A percentile compares a stretch with the other conserved stretches of the same genome.
phyloP scores from a whole-genome alignment of 2,113 vertebrate genomes.

The Melanotaenia duboulayi region DNA sequence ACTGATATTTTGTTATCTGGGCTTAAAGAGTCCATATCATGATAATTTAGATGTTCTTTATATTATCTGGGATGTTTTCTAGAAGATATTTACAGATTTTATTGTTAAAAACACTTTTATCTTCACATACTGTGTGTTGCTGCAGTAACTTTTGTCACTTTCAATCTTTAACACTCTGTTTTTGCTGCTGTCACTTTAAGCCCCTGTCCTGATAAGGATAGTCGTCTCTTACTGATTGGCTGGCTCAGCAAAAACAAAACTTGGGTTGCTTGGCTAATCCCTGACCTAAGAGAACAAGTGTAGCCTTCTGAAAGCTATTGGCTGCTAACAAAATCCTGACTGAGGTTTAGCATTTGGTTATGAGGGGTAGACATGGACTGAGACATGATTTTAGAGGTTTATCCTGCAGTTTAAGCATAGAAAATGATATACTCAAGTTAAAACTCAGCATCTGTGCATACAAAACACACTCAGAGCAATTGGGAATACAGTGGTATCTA shows the following conservation, averaged over 20 bases:
- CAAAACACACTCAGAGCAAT: not conserved
- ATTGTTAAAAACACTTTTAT: too few species aligned
- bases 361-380: not conserved
- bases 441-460: not conserved
- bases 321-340: not conserved
- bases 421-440: not conserved
- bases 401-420: not conserved
- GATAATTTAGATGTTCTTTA: not conserved
- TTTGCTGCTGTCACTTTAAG: too few species aligned
- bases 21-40: not conserved
- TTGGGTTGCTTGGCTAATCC: too few species aligned
- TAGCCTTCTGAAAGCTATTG: too few species aligned
- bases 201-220: too few species aligned
- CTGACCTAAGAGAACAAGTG: too few species aligned
- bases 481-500: not conserved
- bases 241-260: too few species aligned
- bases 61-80: not conserved
- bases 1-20: conserved; percentile 34
- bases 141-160: too few species aligned
- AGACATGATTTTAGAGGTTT: not conserved
- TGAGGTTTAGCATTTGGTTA: not conserved
- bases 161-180: too few species aligned
- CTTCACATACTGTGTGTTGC: too few species aligned
- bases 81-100: not conserved
- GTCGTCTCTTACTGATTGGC: too few species aligned